Percentiles rank a stretch among this genome's conserved stretches.
Evolutionary conservation across 2,797 vertebrate genomes (phyloP).

Genomic region (Florisuga fusca): DNA sequence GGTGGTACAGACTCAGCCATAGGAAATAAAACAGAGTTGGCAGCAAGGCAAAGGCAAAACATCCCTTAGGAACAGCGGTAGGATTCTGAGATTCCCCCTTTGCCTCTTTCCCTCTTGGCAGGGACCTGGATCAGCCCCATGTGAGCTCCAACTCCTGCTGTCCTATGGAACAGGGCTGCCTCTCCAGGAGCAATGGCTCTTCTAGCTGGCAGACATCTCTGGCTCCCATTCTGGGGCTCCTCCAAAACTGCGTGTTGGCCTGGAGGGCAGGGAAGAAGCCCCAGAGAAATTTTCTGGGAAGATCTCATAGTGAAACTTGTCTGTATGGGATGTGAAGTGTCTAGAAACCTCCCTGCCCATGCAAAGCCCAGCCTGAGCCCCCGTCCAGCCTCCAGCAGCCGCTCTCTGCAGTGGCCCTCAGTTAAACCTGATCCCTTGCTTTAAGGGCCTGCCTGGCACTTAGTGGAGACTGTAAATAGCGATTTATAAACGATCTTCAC

Average conservation of each 20-base stretch:
- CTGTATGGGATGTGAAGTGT: neutral
- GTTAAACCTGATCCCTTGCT: constrained; percentile 73
- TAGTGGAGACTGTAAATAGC: constrained; percentile 69
- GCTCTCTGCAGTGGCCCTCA: neutral
- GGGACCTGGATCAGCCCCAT: neutral
- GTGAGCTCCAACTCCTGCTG: neutral
- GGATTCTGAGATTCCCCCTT: neutral
- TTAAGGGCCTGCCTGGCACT: constrained; percentile 70
- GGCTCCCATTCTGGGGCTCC: neutral
- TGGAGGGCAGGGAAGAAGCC: neutral
- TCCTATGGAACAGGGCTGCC: neutral
- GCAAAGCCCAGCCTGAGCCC: neutral
- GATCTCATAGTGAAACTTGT: neutral
- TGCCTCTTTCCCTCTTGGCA: neutral
- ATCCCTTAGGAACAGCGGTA: neutral
- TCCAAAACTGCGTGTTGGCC: neutral
- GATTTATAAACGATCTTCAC: constrained; percentile 74
- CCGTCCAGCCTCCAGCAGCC: neutral
- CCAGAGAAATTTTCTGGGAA: neutral
- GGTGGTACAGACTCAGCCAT: neutral
- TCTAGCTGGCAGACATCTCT: accelerated
- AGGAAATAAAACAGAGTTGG: neutral
- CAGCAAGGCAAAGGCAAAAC: neutral
- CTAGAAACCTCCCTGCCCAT: accelerated
- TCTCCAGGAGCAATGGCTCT: accelerated